Evolutionary conservation across 2,113 vertebrate species (phyloP).

Genomic region (Mesembrinibis cayennensis): DNA sequence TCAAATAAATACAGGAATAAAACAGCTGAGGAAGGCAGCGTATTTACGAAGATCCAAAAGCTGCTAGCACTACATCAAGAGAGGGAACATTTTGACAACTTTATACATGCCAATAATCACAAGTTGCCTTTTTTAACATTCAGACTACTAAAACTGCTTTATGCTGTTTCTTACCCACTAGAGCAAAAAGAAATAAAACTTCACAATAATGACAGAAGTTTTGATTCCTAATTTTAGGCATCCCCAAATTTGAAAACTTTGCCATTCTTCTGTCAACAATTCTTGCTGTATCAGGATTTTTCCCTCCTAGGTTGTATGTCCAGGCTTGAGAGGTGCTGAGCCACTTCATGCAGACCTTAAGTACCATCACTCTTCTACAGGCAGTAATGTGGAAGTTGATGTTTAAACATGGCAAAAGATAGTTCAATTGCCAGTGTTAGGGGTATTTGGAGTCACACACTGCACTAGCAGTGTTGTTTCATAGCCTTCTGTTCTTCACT

Average conservation of each 20-base stretch:
- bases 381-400: background rate
- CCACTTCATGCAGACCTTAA: background rate
- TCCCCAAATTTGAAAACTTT: background rate
- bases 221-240: background rate
- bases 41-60: slow-evolving; percentile 6
- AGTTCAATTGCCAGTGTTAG: background rate
- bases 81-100: slow-evolving; percentile 39
- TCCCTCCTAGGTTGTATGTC: background rate
- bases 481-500: background rate
- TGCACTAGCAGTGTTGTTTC: background rate
- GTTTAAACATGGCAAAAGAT: background rate
- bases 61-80: slow-evolving; percentile 22
- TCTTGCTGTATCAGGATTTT: background rate
- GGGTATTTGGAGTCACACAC: background rate
- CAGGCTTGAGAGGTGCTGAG: background rate
- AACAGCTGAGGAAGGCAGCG: slow-evolving; percentile 23
- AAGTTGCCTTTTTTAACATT: slow-evolving; percentile 1
- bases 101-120: slow-evolving; percentile 9
- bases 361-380: background rate
- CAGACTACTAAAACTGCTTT: background rate
- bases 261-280: background rate
- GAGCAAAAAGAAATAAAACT: background rate
- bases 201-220: background rate
- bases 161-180: background rate
- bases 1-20: slow-evolving; percentile 36